Evolutionary conservation across 92 coral and sea anemone species (phyloP), one percentile per base, ranked within the genome.

Genomic region (Phenganax subtilis): DNA sequence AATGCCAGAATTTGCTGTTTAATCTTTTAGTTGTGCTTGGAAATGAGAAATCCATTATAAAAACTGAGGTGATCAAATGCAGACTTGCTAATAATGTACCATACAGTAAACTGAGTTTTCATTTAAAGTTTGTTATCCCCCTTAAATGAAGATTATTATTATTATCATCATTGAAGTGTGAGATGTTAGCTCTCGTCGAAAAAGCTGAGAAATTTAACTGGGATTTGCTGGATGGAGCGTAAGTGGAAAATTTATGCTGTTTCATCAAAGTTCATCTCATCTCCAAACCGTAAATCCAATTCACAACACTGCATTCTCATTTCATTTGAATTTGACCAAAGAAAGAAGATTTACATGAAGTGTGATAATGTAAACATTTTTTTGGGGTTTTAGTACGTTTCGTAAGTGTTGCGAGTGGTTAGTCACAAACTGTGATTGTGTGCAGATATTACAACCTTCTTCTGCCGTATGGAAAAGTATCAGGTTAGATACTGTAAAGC

Each of bases 221-320:
- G 99, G 91, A 90, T 25, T 89, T 87, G 77, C 81, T 96, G n/a
- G 91, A 89, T 59, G 77, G 91, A n/a, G 82, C 90, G 99, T 96
- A 59, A 9, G 91, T n/a, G 9, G 7, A 30, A 51, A 51, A 0
- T 54, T 7, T 37, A 47, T 47, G 11, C 2, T n/a, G 7, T 29
- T 72, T 72, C 12, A 15, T 51, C 10, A 14, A 12, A 9, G 9
- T 17, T 8, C 2, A 17, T 74, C 10, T 44, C 52, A 14, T 68
- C 58, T 59, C 28, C 37, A 28, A 68, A 29, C 54, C 14, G 6
- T 64, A 20, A 9, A 14, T 59, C 65, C 65, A 37, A 37, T 37
- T 37, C 47, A 37, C 47, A 37, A 37, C 47, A 37, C 47, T 37
- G 47, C 47, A 59, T 59, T 14, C 65, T 59, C 7, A 7, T 59